Evolutionary conservation across 2,113 vertebrate species (phyloP).

Genomic region (human): DNA sequence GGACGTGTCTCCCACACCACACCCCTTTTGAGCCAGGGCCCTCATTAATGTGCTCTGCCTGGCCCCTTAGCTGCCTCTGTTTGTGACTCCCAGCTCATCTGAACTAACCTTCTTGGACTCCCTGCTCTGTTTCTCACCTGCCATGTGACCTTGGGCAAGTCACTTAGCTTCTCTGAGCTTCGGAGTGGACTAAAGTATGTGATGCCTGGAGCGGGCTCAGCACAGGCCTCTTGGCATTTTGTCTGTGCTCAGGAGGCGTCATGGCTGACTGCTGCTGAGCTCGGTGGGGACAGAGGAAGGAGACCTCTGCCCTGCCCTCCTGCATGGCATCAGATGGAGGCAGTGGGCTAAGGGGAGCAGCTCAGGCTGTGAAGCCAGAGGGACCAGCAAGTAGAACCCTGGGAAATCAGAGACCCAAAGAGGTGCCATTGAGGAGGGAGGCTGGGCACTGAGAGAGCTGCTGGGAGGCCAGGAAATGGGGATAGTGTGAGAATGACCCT

Average conservation of each 20-base stretch:
- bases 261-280: not conserved
- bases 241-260: not conserved
- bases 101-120: not conserved
- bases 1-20: fast-evolving
- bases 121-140: not conserved
- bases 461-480: not conserved
- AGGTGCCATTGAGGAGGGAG: not conserved
- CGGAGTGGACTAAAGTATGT: not conserved
- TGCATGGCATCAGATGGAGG: not conserved
- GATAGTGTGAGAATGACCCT: not conserved
- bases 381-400: not conserved
- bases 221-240: not conserved
- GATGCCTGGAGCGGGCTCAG: not conserved
- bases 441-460: not conserved
- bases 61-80: not conserved
- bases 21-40: not conserved
- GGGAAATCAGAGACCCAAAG: not conserved
- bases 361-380: not conserved
- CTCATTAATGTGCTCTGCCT: fast-evolving
- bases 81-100: not conserved
- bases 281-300: not conserved
- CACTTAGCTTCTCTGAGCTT: not conserved
- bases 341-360: not conserved
- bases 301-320: not conserved
- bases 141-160: not conserved